Base-by-base conservation (phyloP, 2,888 invertebrate species). In the Dynastes maya region DNA sequence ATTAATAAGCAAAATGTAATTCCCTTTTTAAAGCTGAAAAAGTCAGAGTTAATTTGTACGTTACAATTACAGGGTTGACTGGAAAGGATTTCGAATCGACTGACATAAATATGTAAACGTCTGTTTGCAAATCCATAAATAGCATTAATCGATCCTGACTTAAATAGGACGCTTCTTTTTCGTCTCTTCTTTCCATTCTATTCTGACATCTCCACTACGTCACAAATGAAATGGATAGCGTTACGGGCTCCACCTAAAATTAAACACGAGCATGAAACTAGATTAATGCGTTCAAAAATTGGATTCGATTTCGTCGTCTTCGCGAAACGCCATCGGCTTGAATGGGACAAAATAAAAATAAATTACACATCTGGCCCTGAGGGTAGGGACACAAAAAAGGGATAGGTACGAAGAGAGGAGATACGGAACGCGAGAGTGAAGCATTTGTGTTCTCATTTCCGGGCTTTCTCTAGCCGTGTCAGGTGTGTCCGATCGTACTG, bases 281-380 rank as follows among this genome's bases (percentile, higher is more conserved):
- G 72, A 78, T 78, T 78, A 78, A 78, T 78, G 64, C 58, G 45
- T 64, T 63, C 49, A 78, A 78, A 78, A 78, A 78, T 78, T 78
- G 72, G 78, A 78, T 78, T 72, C 78, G 72, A 78, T 78, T 71
- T 77, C 77, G 37, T 58, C 72, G 37, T 58, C 72, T 72, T 58
- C 72, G 40, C 70, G 61, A 22, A 63, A 61, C 63, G 63, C 32
- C 64, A 70, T 72, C 71, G 53, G 37, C 61, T 72, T 78, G 64
- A 78, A 78, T 72, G 72, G 64, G 72, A 61, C 61, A 49, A 72
- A 78, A 78, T 78, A 78, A 78, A 78, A 78, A 71, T 78, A 78
- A 78, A 78, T 78, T 72, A 53, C 78, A 63, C 51, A 72, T 74
- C 63, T 22, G 27, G 1, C 63, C 27, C 8, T 32, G 32, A 9